These are phyloP conservation scores for Dione vanillae DNA, from an alignment of 2,888 invertebrate genomes.

Conservation along the genomic window DNA sequence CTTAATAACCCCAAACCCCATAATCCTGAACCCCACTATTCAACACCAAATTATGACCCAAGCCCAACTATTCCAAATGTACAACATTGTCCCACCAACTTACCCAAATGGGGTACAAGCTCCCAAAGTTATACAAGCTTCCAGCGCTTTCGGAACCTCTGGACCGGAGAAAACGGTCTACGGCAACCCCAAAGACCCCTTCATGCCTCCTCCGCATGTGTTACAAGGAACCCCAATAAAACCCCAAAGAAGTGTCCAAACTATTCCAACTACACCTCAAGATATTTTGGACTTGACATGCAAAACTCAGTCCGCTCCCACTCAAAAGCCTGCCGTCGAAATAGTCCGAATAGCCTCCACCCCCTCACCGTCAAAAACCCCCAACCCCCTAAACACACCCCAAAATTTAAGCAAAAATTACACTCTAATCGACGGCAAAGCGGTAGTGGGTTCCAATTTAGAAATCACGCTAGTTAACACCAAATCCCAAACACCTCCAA, in stretches of 20 bases:
- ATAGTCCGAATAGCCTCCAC: conserved; percentile 81
- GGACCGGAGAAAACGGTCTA: conserved; percentile 86
- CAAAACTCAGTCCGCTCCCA: conserved; percentile 63
- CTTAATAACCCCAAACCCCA: conserved; percentile 53
- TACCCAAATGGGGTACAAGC: conserved; percentile 65
- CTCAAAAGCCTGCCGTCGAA: conserved; percentile 78
- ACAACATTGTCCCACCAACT: conserved; percentile 66
- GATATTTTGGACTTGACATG: conserved; percentile 87
- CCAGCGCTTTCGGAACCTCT: conserved; percentile 85
- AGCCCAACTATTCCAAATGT: conserved; percentile 75
- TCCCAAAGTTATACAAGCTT: conserved; percentile 85
- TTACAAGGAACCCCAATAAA: conserved; percentile 74
- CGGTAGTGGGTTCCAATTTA: conserved; percentile 85
- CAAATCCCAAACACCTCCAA: conserved; percentile 63
- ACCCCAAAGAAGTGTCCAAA: conserved; percentile 56
- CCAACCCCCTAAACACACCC: conserved; percentile 56
- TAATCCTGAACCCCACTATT: conserved; percentile 69
- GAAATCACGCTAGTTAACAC: conserved; percentile 89
- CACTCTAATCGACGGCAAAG: conserved; percentile 71
- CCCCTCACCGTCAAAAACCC: conserved; percentile 70
- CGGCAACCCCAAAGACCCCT: conserved; percentile 89
- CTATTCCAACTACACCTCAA: conserved; percentile 64
- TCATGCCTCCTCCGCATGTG: conserved; percentile 82
- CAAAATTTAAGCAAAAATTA: conserved; percentile 79
- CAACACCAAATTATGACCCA: conserved; percentile 80